These are phyloP conservation scores for Cinclus mexicanus DNA, from an alignment of 2,113 vertebrate genomes.

Conservation along the genomic window DNA sequence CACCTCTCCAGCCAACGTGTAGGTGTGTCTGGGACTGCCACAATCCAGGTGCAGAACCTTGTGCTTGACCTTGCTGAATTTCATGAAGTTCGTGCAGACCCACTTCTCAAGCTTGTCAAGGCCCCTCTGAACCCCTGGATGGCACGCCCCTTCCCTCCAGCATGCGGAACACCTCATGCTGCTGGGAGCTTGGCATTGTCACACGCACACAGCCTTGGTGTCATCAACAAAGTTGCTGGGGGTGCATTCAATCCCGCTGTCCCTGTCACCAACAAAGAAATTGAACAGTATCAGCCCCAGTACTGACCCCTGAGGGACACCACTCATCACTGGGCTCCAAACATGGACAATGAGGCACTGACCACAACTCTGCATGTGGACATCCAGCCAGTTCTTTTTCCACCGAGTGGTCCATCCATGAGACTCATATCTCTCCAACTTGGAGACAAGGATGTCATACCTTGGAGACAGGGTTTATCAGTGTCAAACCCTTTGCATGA, in stretches of 20 bases:
- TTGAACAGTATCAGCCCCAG: accelerated
- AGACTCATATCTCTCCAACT: neutral
- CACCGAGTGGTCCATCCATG: accelerated
- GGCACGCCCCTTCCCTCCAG: neutral
- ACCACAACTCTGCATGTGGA: accelerated
- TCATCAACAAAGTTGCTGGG: neutral
- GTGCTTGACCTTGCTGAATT: neutral
- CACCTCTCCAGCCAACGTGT: too few species aligned
- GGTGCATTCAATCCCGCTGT: neutral
- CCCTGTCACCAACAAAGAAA: neutral
- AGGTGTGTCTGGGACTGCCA: neutral
- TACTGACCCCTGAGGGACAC: too few species aligned
- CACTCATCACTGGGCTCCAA: neutral
- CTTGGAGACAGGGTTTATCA: too few species aligned
- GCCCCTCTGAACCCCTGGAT: neutral
- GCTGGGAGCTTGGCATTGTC: neutral
- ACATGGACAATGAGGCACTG: neutral
- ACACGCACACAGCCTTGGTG: neutral
- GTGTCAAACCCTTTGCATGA: neutral
- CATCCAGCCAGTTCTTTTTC: neutral
- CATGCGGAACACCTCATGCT: neutral
- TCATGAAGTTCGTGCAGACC: accelerated
- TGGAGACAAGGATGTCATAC: neutral
- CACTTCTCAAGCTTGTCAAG: neutral
- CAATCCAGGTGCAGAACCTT: neutral